Evolutionary conservation across 1,140 invertebrate genomes (phyloP), one percentile per base, ranked within the genome.

Genomic region (Dendroctonus valens): DNA sequence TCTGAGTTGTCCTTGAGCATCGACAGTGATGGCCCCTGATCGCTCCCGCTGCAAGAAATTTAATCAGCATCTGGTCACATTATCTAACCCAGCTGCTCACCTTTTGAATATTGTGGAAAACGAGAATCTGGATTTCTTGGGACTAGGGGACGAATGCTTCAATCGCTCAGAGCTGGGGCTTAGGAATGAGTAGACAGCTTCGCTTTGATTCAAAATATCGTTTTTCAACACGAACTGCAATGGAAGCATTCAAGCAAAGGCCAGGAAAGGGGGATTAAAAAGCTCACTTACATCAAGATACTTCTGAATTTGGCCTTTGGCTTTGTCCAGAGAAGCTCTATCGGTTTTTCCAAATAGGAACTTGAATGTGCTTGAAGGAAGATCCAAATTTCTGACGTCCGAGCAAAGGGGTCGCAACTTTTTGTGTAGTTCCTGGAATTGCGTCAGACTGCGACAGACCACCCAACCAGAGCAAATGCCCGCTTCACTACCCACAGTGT

Each of bases 141-240:
- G 87, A 70, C 87, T 86, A 8, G 85, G 84, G 52, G 87, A 82
- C 11, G 87, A 86, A 74, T 91, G 89, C 76, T 93, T 92, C 15
- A 95, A 80, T 76, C 92, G 90, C 74, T 94, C 91, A 0, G 92
- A 93, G 75, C 90, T 93, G 5, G 93, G 92, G 77, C 92, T 93
- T 5, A 96, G 83, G 79, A 96, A 96, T 64, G 89, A 87, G 77
- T 94, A 96, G 58, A 96, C 81, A 41, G 91, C 89, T 80, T 96
- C 93, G 77, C 91, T 92, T 80, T 92, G 90, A 80, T 91, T 91
- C 59, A 95, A 80, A 69, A 87, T 83, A 54, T 94, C 92, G 76
- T 96, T 92, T 79, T 91, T 89, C 75, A 94, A 81, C 61, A 95
- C 87, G 75, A 89, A 90, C 91, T 93, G 72, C 68, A 72, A 74